Conservation (phyloP, 1,140 invertebrate genomes). For the Archegozetes longisetosus region DNA sequence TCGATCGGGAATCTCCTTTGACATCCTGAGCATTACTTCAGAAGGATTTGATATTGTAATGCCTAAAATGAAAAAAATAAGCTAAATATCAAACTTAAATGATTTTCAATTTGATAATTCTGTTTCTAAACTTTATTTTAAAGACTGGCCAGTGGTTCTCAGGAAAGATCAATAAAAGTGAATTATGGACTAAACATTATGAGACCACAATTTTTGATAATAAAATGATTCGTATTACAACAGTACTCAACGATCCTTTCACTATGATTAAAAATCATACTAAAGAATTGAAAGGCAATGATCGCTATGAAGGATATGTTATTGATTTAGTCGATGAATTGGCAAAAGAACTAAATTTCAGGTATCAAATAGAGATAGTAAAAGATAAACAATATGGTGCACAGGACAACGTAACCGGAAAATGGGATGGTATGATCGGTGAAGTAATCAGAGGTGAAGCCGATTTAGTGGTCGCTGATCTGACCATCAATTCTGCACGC, state of each 20-base stretch:
- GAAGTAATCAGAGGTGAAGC: conserved; percentile 52
- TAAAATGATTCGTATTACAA: background rate
- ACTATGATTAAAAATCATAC: conserved; percentile 47
- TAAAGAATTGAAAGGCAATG: conserved; percentile 42
- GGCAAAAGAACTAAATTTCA: conserved; percentile 52
- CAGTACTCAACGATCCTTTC: conserved; percentile 18
- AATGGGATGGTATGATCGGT: conserved; percentile 73
- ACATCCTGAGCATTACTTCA: background rate
- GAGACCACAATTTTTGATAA: background rate
- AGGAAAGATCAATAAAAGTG: background rate
- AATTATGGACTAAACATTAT: background rate
- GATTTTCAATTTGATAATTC: background rate
- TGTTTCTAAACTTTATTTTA: background rate
- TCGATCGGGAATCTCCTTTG: conserved; percentile 1
- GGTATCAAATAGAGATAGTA: conserved; percentile 42
- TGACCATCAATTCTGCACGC: conserved; percentile 30
- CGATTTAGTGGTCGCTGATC: conserved; percentile 30
- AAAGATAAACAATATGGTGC: conserved; percentile 54
- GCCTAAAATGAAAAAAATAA: background rate
- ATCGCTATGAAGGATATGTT: conserved; percentile 33
- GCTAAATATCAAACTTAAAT: background rate
- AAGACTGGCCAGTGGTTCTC: background rate
- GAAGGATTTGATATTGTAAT: background rate
- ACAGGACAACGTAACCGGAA: conserved; percentile 33
- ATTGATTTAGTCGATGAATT: conserved; percentile 34